Conservation (phyloP, 2,797 vertebrate species). For the Perodicticus potto region DNA sequence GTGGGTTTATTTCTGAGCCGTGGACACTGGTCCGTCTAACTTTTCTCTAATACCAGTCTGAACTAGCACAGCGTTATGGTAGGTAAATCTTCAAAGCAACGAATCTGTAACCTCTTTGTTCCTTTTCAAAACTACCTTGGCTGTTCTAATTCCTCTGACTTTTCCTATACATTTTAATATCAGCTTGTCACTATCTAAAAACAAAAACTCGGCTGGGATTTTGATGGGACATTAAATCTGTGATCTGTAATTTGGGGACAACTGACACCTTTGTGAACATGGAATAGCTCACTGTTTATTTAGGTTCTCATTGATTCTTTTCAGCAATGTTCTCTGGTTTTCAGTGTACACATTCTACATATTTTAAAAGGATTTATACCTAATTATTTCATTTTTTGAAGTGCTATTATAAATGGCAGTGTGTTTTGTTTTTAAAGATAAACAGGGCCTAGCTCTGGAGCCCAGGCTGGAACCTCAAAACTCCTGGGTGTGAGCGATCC, state of each 20-base stretch:
- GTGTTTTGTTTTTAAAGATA: not conserved
- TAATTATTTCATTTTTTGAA: not conserved
- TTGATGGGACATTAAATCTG: not conserved
- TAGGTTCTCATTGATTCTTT: not conserved
- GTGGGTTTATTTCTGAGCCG: not conserved
- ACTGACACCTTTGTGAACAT: accelerated
- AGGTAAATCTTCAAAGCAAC: too few relatives aligned
- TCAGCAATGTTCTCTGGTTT: not conserved
- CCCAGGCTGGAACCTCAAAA: not conserved
- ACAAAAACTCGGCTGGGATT: not conserved
- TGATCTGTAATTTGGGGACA: not conserved
- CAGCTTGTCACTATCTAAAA: not conserved
- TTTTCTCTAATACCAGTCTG: not conserved
- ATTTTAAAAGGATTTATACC: not conserved
- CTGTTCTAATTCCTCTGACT: not conserved
- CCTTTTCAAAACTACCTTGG: not conserved
- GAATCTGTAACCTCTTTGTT: not conserved
- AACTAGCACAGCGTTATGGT: too few relatives aligned
- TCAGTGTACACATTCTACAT: too few relatives aligned
- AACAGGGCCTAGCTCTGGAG: not conserved
- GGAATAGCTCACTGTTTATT: not conserved
- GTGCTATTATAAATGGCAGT: not conserved
- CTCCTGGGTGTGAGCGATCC: too few relatives aligned
- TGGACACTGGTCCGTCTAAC: not conserved
- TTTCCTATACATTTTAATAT: not conserved